phyloP scores from a whole-genome alignment of 2,888 invertebrate genomes.

The Halictus ligatus region DNA sequence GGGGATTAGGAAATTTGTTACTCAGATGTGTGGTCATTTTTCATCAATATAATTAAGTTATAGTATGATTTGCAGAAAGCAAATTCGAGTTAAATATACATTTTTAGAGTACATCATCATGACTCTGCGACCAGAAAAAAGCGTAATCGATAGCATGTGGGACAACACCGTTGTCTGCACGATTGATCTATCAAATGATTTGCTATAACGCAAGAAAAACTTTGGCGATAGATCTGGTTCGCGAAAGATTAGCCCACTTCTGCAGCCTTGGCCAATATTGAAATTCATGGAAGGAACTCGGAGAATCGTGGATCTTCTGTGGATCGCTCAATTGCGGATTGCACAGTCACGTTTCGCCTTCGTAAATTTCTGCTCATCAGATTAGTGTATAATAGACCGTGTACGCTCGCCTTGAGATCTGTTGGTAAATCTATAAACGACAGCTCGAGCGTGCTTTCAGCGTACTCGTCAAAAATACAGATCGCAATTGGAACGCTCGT shows the following conservation, averaged over 20 bases:
- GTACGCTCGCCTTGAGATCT: neutral
- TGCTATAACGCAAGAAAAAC: neutral
- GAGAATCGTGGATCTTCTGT: neutral
- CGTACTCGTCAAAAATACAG: neutral
- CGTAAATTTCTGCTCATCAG: conserved; percentile 2
- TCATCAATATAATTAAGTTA: neutral
- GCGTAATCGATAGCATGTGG: conserved; percentile 10
- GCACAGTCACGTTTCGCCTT: neutral
- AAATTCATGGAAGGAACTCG: neutral
- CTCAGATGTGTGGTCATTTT: neutral
- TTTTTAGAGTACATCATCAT: neutral
- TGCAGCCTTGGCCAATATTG: conserved; percentile 29
- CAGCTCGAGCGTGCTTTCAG: neutral
- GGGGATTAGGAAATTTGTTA: too few relatives aligned
- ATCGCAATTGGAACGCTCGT: conserved; percentile 34
- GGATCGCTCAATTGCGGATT: conserved; percentile 8
- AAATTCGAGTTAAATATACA: neutral
- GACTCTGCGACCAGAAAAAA: conserved; percentile 27
- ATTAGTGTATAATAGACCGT: neutral
- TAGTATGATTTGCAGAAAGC: too few relatives aligned
- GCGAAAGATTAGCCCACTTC: neutral
- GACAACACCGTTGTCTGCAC: neutral
- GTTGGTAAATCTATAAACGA: neutral
- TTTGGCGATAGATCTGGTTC: neutral
- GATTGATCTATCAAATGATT: conserved; percentile 1